Conservation (phyloP, 2,888 invertebrate genomes). For the Mimas tiliae region DNA sequence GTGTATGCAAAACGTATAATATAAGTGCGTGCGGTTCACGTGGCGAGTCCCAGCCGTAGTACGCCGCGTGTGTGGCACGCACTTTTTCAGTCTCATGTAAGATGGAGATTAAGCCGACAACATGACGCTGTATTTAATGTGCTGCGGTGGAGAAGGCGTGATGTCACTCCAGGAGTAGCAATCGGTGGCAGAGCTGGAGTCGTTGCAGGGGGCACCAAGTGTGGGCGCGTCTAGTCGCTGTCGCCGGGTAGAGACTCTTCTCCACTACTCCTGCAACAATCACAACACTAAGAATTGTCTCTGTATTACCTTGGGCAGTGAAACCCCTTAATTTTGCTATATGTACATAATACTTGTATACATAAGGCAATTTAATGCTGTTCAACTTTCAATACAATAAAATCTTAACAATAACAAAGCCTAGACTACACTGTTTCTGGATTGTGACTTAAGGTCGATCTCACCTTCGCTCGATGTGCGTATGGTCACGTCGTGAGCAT, state of each 20-base stretch:
- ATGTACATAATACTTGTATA: not conserved
- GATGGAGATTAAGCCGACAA: not conserved
- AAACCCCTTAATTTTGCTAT: too few species aligned
- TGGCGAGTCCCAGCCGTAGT: slow-evolving; percentile 15
- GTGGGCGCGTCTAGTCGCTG: not conserved
- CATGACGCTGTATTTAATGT: not conserved
- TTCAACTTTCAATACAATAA: too few species aligned
- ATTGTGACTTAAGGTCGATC: too few species aligned
- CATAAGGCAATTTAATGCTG: too few species aligned
- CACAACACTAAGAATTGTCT: too few species aligned
- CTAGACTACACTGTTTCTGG: too few species aligned
- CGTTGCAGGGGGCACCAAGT: not conserved
- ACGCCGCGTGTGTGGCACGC: slow-evolving; percentile 1
- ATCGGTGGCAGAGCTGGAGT: not conserved
- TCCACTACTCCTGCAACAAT: not conserved
- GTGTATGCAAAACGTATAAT: too few species aligned
- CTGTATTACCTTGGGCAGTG: too few species aligned
- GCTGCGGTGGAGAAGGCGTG: not conserved
- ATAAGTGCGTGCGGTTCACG: not conserved
- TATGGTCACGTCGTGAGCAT: slow-evolving; percentile 36
- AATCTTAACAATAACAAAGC: too few species aligned
- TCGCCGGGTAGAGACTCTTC: not conserved
- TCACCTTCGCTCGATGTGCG: slow-evolving; percentile 2
- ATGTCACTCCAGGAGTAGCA: not conserved
- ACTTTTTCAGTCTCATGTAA: not conserved